Conservation (phyloP, 2,888 invertebrate species). For the Noctuana brunneofusca region DNA sequence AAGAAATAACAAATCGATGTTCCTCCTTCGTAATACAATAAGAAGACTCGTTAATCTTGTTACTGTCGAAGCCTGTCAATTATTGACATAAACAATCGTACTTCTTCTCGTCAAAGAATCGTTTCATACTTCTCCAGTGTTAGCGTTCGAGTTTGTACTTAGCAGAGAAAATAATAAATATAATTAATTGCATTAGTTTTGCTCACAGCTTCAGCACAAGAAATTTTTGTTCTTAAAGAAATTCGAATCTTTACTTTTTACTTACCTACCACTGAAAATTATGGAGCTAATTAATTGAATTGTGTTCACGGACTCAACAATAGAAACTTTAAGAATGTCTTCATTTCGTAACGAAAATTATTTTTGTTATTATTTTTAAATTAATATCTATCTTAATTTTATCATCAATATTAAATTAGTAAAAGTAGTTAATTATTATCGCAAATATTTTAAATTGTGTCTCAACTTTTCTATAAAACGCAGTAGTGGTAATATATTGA, state of each 20-base stretch:
- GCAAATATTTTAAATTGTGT: no score
- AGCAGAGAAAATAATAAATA: not conserved
- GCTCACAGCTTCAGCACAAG: not conserved
- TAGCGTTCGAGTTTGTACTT: not conserved
- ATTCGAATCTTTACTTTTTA: not conserved
- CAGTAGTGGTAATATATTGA: no score
- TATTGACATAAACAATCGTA: slow-evolving; percentile 8
- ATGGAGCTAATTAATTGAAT: not conserved
- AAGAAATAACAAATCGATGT: slow-evolving; percentile 1
- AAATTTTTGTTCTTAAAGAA: no score
- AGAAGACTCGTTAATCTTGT: slow-evolving; percentile 18
- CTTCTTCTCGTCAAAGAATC: slow-evolving; percentile 1
- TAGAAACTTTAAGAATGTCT: not conserved
- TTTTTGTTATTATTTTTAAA: no score
- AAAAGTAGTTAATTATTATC: no score
- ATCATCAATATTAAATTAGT: no score
- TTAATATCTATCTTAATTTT: no score
- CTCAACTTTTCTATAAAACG: no score
- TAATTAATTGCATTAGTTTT: not conserved
- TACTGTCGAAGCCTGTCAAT: slow-evolving; percentile 1
- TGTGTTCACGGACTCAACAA: not conserved
- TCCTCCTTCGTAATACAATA: slow-evolving; percentile 14
- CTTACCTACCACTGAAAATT: not conserved
- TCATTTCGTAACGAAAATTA: no score
- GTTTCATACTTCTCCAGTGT: not conserved